A percentile compares a stretch with the other conserved stretches of the same genome.
Evolutionary conservation across 35 echinoderm and acorn worm species (phyloP).

Genomic region (Eucidaris tribuloides): DNA sequence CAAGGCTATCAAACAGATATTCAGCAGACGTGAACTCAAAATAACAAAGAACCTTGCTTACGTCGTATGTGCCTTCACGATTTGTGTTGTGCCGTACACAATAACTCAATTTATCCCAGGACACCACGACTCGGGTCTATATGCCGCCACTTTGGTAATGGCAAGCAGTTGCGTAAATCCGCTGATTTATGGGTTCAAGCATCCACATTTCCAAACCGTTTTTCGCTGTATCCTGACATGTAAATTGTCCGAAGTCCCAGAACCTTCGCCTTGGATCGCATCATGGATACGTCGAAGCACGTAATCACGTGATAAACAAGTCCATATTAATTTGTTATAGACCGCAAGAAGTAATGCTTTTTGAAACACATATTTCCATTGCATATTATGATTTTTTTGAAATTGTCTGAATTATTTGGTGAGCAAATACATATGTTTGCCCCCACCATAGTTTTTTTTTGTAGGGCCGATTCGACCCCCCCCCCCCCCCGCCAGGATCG

Average conservation of each 20-base stretch:
- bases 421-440: too few relatives aligned
- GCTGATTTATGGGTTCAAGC: slow-evolving; percentile 23
- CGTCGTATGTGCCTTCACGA: slow-evolving; percentile 12
- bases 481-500: too few relatives aligned
- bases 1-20: neutral
- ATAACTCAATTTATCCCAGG: neutral
- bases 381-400: too few relatives aligned
- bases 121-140: neutral
- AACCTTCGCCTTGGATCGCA: too few relatives aligned
- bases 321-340: too few relatives aligned
- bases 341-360: too few relatives aligned
- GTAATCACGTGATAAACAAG: too few relatives aligned
- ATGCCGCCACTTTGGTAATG: neutral
- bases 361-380: too few relatives aligned
- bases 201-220: slow-evolving; percentile 24
- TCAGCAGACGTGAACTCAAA: neutral
- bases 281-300: too few relatives aligned
- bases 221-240: neutral
- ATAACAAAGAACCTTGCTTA: slow-evolving; percentile 21
- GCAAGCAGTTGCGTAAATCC: slow-evolving; percentile 20
- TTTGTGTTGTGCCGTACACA: slow-evolving; percentile 3
- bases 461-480: too few relatives aligned
- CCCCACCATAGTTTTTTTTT: too few relatives aligned
- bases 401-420: too few relatives aligned
- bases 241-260: neutral